Base-by-base conservation (phyloP, 2,888 invertebrate genomes). In the Plebejus anna region DNA sequence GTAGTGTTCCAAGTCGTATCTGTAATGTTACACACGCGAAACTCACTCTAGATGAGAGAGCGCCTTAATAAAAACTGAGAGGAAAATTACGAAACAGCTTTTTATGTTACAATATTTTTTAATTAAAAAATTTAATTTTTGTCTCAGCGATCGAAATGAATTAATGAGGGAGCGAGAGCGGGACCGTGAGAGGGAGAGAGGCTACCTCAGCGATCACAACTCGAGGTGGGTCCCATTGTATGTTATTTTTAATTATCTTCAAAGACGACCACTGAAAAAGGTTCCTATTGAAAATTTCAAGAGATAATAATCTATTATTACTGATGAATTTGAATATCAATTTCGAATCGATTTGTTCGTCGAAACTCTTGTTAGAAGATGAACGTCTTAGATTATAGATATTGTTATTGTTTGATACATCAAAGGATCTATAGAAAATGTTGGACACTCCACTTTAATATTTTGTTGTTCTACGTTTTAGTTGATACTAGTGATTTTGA, bases 141-240 rank as follows among this genome's bases (percentile, higher is more conserved):
- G 78, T 66, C 32, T 55, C 81, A 95, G 97, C 87, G 98, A 98
- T 91, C 96, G 97, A 81, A 98, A 98, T 87, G 98, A 98, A 90
- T 92, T 97, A 81, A 95, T 97, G 85, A 92, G 97, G 80, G 97
- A 97, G 85, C 92, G 97, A 78, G 97, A 97, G 85, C 95, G 97
- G 75, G 96, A 96, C 80, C 88, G 96, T 36, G 95, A 95, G 80
- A 88, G 91, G 70, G 95, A 83, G 78, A 85, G 95, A 70, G 97
- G 97, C 79, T 97, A 97, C 86, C 94, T 97, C 80, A 97, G 97
- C 85, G 97, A 97, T 87, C 97, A 97, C 84, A 97, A 96, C 88
- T 95, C 97, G 79, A 96, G 96, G 96, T 96, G 79, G 78, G 83
- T 81, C 81, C 78, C 38, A 70, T 77, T 75, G 51, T 77, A 71